phyloP scores from a whole-genome alignment of 2,888 invertebrate species.

The Lepidocyrtoides sp. region DNA sequence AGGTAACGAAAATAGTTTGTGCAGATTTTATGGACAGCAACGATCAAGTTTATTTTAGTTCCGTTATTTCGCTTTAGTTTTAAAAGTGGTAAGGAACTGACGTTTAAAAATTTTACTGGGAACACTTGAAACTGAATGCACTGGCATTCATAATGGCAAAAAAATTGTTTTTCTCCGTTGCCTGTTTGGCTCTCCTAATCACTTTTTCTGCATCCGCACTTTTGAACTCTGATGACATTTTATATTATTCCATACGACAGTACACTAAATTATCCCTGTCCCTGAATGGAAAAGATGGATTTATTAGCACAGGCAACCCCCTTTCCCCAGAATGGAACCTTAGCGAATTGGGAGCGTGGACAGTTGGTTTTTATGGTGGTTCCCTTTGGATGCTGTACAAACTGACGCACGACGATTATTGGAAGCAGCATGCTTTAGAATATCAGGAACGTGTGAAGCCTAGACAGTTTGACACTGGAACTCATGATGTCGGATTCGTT shows the following conservation, averaged over 20 bases:
- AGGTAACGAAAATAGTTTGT: too few relatives aligned
- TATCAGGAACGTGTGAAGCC: constrained; percentile 81
- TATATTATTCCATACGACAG: constrained; percentile 73
- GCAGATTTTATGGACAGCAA: too few relatives aligned
- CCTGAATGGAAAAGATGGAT: constrained; percentile 62
- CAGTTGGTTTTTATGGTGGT: constrained; percentile 83
- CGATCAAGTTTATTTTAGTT: too few relatives aligned
- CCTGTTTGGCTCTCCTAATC: neutral
- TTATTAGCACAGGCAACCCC: constrained; percentile 70
- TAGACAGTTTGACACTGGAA: constrained; percentile 81
- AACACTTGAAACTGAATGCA: too few relatives aligned
- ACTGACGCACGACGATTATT: constrained; percentile 77
- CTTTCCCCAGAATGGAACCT: constrained; percentile 63
- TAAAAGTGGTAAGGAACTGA: too few relatives aligned
- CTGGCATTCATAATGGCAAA: constrained; percentile 16
- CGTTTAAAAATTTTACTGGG: too few relatives aligned
- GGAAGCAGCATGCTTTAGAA: constrained; percentile 77
- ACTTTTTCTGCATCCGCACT: neutral
- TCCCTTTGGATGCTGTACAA: constrained; percentile 84
- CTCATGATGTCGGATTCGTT: constrained; percentile 85
- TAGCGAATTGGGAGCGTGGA: constrained; percentile 76
- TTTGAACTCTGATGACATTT: constrained; percentile 11
- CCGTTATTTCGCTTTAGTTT: too few relatives aligned
- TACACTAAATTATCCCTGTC: constrained; percentile 67
- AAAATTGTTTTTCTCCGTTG: neutral